phyloP scores from a whole-genome alignment of 2,888 invertebrate species.

The Rhaphigaster nebulosa region DNA sequence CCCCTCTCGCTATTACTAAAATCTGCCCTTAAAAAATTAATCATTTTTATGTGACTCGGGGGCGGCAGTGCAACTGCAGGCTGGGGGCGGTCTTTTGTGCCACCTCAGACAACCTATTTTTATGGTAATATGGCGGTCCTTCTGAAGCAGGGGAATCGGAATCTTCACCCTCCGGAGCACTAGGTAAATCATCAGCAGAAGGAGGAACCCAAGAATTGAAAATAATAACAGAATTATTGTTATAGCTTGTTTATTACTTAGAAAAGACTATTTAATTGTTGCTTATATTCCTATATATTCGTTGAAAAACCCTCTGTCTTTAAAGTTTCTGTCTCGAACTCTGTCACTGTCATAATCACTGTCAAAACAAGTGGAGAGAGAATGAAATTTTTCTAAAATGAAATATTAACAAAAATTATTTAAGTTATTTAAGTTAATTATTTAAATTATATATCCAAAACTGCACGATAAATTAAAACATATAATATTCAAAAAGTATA shows the following conservation, averaged over 20 bases:
- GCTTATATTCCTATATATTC: no score
- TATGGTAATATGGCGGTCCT: constrained; percentile 5
- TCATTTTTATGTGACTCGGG: constrained; percentile 47
- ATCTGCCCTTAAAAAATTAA: constrained; percentile 46
- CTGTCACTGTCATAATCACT: no score
- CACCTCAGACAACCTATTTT: neutral
- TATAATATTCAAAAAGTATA: no score
- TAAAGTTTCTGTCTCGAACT: no score
- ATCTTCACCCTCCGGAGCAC: neutral
- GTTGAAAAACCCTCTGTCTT: no score
- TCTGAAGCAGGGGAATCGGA: neutral
- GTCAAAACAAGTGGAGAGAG: no score
- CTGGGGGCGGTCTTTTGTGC: constrained; percentile 1
- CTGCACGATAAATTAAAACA: no score
- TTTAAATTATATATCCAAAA: no score
- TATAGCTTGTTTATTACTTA: neutral
- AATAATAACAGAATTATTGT: neutral
- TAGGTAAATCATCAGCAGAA: neutral
- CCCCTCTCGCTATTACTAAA: constrained; percentile 22
- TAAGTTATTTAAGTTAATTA: no score
- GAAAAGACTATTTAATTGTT: neutral
- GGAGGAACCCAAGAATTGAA: neutral
- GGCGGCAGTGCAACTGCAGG: constrained; percentile 40
- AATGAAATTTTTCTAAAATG: no score
- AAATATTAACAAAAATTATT: no score